Evolutionary conservation across 2,113 vertebrate species (phyloP), one percentile per base, ranked within the genome.

Genomic region (Leucopsar rothschildi): DNA sequence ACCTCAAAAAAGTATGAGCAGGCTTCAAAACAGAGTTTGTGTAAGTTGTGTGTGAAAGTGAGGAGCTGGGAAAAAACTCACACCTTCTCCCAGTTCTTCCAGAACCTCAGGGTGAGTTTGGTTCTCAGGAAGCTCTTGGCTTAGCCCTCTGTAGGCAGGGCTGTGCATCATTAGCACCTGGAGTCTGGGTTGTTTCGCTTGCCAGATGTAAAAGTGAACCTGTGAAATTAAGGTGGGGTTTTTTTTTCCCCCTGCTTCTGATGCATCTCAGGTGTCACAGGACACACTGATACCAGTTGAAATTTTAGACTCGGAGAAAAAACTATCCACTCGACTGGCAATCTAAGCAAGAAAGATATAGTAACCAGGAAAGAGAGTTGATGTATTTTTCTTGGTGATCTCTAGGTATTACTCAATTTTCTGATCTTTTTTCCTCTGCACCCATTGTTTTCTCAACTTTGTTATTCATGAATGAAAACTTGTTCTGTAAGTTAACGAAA

Each of bases 261-360:
- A 27, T 65, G 10, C 59, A 40, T 78, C 85, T 66, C 53, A 20
- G 6, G 33, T 93, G 20, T 65, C 27, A 19, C 15, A 57, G n/a
- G 23, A 5, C 50, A 73, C 3, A 5, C 12, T 45, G 28, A 6
- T 73, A 52, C 2, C 14, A 44, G 10, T 1, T 52, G 44, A 63
- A 65, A 79, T 76, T 82, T 63, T 86, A 25, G 29, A 61, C 50
- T 50, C 72, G 49, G 31, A 49, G 56, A 40, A 71, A 56, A n/a
- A 59, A 11, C 39, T 79, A n/a, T 6, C 27, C 18, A 3, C 28
- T 76, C 2, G 0, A 64, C 53, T 2, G 3, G 47, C 1, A 1
- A 5, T 12, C 12, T 68, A n/a, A 84, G 44, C 33, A 71, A 72
- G 42, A 60, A 57, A 45, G 28, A 16, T 47, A 28, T 2, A 79